Conservation (phyloP, 1,140 invertebrate genomes). For the Microvelia longipes region DNA sequence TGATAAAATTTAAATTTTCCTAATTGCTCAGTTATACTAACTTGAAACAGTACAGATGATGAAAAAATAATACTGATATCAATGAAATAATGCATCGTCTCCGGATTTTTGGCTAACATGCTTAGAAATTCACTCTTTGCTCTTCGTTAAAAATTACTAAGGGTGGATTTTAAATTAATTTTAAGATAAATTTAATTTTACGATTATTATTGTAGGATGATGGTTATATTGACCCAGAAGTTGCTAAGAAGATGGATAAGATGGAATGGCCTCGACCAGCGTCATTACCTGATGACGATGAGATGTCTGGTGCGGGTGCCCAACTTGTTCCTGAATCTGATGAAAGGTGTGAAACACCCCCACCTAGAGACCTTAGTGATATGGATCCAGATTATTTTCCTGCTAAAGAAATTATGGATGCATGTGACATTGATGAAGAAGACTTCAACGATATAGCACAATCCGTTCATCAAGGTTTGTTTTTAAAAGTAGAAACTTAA, state of each 20-base stretch:
- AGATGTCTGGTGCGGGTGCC: slow-evolving; percentile 1
- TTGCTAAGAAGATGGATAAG: neutral
- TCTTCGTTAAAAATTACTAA: too few species aligned
- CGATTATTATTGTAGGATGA: too few species aligned
- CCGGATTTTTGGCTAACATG: too few species aligned
- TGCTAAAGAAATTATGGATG: neutral
- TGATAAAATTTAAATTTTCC: neutral
- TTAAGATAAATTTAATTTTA: too few species aligned
- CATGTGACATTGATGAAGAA: neutral
- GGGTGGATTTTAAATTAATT: too few species aligned
- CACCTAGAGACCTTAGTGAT: neutral
- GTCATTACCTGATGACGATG: slow-evolving; percentile 4
- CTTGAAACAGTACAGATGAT: too few species aligned
- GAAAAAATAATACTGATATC: too few species aligned
- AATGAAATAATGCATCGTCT: too few species aligned
- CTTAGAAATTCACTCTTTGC: too few species aligned
- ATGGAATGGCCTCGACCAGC: slow-evolving; percentile 7
- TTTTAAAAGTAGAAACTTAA: too few species aligned
- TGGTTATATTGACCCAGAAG: neutral
- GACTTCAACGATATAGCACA: neutral
- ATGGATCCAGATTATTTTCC: neutral
- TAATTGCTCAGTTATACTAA: too few species aligned
- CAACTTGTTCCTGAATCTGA: neutral
- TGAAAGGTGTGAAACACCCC: neutral
- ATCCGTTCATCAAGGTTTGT: neutral